These are phyloP conservation scores for Isotomurus palustris DNA, from an alignment of 2,888 invertebrate species.

Conservation along the genomic window DNA sequence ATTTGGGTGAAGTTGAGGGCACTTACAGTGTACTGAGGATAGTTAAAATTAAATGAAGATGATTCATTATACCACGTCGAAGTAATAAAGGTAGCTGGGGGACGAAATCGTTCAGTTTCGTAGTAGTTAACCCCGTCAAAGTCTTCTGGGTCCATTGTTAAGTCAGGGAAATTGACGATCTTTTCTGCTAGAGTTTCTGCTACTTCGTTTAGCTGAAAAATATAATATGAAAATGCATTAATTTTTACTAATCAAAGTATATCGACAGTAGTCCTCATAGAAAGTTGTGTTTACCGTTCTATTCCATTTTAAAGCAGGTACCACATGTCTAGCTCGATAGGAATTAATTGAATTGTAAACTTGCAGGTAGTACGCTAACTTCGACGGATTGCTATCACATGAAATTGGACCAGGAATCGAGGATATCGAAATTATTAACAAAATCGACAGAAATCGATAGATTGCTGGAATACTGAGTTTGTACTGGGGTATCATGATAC, in stretches of 20 bases:
- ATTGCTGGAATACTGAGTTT: no score
- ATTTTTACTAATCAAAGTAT: not conserved
- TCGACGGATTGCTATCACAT: no score
- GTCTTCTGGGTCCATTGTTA: slow-evolving; percentile 20
- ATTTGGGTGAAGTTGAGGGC: slow-evolving; percentile 26
- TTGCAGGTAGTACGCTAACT: slow-evolving; percentile 23
- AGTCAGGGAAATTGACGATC: slow-evolving; percentile 10
- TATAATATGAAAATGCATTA: not conserved
- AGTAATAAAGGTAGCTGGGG: slow-evolving; percentile 9
- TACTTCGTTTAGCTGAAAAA: slow-evolving; percentile 19
- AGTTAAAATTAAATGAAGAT: slow-evolving; percentile 16
- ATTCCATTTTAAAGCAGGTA: slow-evolving; percentile 29
- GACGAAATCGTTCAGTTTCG: slow-evolving; percentile 5
- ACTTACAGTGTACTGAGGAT: slow-evolving; percentile 13
- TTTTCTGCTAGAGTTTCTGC: slow-evolving; percentile 19
- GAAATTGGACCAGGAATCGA: no score
- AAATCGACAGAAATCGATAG: no score
- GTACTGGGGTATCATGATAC: no score
- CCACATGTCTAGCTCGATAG: slow-evolving; percentile 22
- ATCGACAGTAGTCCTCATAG: not conserved
- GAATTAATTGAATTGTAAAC: slow-evolving; percentile 27
- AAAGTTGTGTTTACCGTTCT: slow-evolving; percentile 19
- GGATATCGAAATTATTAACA: no score
- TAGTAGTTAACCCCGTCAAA: slow-evolving; percentile 23
- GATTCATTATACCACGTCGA: slow-evolving; percentile 30